phyloP scores from a whole-genome alignment of 30 jellyfish, hydroid and myxozoan species.

The Aurelia sp. region DNA sequence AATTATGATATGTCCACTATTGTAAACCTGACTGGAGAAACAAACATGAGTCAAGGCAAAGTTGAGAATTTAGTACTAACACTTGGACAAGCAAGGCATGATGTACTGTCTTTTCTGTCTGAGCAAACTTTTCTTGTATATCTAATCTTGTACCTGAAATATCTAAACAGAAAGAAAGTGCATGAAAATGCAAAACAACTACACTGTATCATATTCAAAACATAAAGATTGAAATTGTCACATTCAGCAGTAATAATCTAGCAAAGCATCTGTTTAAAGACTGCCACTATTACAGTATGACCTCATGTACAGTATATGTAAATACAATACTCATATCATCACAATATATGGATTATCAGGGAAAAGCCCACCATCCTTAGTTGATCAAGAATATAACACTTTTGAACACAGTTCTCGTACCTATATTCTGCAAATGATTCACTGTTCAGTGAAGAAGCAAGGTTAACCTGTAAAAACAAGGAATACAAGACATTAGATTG shows the following conservation, averaged over 20 bases:
- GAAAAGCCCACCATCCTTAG: slow-evolving; percentile 16
- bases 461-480: slow-evolving; percentile 9
- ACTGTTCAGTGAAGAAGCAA: slow-evolving; percentile 25
- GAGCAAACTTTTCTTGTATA: slow-evolving; percentile 14
- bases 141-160: slow-evolving; percentile 16
- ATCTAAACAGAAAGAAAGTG: slow-evolving; percentile 18
- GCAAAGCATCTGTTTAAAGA: no score
- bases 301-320: not conserved
- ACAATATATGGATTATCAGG: slow-evolving; percentile 2
- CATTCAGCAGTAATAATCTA: not conserved
- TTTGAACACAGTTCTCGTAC: slow-evolving; percentile 9
- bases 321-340: not conserved
- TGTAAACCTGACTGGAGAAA: slow-evolving; percentile 11
- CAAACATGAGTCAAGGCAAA: slow-evolving; percentile 4
- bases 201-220: not conserved
- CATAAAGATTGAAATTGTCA: slow-evolving; percentile 11
- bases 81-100: slow-evolving; percentile 39
- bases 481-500: slow-evolving; percentile 13
- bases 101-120: slow-evolving; percentile 3
- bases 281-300: not conserved
- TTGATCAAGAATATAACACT: not conserved
- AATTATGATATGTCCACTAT: not conserved
- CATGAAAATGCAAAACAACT: not conserved
- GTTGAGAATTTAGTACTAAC: slow-evolving; percentile 13
- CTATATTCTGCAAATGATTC: slow-evolving; percentile 16